phyloP scores from a whole-genome alignment of 1,140 invertebrate genomes.

The Magallana angulata region DNA sequence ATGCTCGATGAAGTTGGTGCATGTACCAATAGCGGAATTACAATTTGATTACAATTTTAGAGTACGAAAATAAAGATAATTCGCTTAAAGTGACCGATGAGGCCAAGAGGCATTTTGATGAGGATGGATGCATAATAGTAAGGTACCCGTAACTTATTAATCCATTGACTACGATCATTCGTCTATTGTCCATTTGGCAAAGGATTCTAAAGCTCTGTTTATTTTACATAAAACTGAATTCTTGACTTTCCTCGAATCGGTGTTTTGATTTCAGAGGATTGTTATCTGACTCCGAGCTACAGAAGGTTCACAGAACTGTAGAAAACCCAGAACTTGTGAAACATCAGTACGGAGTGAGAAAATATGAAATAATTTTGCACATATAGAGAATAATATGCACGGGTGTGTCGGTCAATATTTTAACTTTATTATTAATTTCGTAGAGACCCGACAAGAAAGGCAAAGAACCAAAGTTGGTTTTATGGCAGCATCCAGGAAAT shows the following conservation, averaged over 20 bases:
- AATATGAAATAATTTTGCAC: neutral
- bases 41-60: too few relatives aligned
- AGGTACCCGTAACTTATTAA: neutral
- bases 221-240: too few relatives aligned
- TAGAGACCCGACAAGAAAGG: slow-evolving; percentile 58
- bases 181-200: neutral
- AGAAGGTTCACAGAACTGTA: slow-evolving; percentile 15
- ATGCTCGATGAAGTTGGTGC: too few relatives aligned
- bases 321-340: slow-evolving; percentile 44
- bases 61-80: neutral
- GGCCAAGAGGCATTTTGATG: neutral
- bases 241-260: neutral
- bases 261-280: slow-evolving; percentile 41
- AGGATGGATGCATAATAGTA: slow-evolving; percentile 20
- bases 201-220: too few relatives aligned
- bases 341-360: slow-evolving; percentile 43
- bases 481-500: slow-evolving; percentile 73
- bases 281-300: slow-evolving; percentile 22
- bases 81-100: neutral
- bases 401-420: too few relatives aligned
- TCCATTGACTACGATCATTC: neutral
- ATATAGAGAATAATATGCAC: neutral
- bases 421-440: neutral
- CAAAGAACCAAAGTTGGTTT: slow-evolving; percentile 54
- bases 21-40: too few relatives aligned